These are phyloP conservation scores for Larimichthys crocea DNA, from an alignment of 2,113 vertebrate species.

Conservation along the genomic window DNA sequence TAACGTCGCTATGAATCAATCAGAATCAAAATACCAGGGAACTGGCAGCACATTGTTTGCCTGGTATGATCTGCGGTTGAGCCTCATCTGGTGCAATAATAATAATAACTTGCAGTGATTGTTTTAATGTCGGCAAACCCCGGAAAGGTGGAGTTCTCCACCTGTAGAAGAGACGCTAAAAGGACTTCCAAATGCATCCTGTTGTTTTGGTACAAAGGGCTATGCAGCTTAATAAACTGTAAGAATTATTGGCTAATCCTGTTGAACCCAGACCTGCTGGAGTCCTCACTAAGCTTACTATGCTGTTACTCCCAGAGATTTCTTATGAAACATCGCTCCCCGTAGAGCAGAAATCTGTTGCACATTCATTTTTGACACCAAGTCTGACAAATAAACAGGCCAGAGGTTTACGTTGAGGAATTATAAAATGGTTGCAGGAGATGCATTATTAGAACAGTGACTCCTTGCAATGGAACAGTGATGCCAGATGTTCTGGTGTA, in stretches of 20 bases:
- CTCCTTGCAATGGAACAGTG: neutral
- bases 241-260: neutral
- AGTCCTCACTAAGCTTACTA: neutral
- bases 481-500: conserved; percentile 6
- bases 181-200: neutral
- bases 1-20: neutral
- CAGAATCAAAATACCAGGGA: conserved; percentile 25
- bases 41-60: conserved; percentile 39
- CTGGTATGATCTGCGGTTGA: conserved; percentile 5
- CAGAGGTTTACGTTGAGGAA: conserved; percentile 27
- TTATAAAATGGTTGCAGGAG: neutral
- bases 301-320: neutral
- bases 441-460: neutral
- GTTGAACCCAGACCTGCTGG: conserved; percentile 1
- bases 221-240: neutral
- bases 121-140: neutral
- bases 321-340: conserved; percentile 20
- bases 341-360: conserved; percentile 25
- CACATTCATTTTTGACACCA: conserved; percentile 20
- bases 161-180: neutral
- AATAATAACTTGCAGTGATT: neutral
- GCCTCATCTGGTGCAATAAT: neutral
- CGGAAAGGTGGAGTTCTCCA: conserved; percentile 17
- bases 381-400: conserved; percentile 7
- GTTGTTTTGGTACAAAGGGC: neutral